Evolutionary conservation across 2,888 invertebrate species (phyloP).

Genomic region (Drosophila meridiana): DNA sequence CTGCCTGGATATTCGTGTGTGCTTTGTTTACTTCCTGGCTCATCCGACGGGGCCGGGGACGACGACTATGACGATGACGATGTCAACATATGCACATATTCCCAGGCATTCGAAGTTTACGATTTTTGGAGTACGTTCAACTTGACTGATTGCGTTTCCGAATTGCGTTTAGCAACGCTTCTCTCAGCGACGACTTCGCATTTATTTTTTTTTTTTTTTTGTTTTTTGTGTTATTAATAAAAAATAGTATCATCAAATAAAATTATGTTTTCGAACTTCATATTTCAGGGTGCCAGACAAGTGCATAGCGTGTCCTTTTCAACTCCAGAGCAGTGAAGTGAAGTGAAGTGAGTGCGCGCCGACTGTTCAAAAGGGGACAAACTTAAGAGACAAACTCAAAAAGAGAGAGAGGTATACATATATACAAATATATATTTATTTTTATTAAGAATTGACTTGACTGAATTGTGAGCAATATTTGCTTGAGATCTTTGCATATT

Average conservation of each 20-base stretch:
- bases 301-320: constrained; percentile 71
- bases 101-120: constrained; percentile 68
- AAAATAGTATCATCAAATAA: constrained; percentile 63
- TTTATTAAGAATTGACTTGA: constrained; percentile 10
- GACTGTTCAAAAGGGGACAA: constrained; percentile 9
- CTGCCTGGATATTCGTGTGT: constrained; percentile 39
- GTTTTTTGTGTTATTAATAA: constrained; percentile 53
- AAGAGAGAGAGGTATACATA: constrained; percentile 11
- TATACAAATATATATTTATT: background rate
- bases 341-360: constrained; percentile 46
- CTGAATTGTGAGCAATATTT: constrained; percentile 11
- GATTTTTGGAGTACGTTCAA: constrained; percentile 75
- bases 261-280: constrained; percentile 81
- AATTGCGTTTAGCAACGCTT: constrained; percentile 67
- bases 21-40: constrained; percentile 76
- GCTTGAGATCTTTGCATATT: constrained; percentile 8
- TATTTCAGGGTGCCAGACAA: constrained; percentile 73
- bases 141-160: constrained; percentile 74
- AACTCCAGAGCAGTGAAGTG: constrained; percentile 33
- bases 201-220: background rate
- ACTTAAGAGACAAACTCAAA: constrained; percentile 30
- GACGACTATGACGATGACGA: constrained; percentile 32
- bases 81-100: constrained; percentile 63
- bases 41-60: constrained; percentile 49
- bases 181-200: constrained; percentile 21